Conservation (phyloP, 2,113 vertebrate species). For the Apodemus speciosus region DNA sequence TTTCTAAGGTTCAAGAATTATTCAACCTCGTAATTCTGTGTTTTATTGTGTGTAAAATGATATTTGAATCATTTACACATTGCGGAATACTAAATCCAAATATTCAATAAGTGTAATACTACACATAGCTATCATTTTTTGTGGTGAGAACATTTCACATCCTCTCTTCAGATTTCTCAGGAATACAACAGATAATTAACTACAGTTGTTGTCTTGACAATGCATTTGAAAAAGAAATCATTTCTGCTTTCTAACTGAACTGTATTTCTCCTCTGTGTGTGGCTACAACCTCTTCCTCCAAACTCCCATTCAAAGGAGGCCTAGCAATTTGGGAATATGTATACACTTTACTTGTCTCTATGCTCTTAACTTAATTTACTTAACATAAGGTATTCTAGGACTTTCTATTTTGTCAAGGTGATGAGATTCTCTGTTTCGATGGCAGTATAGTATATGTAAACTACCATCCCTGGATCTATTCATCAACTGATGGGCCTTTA, state of each 20-base stretch:
- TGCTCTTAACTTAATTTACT: not conserved
- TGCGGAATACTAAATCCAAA: not conserved
- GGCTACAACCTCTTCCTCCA: fast-evolving
- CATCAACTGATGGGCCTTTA: too few species aligned
- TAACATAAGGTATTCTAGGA: not conserved
- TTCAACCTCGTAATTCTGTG: not conserved
- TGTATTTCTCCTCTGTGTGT: not conserved
- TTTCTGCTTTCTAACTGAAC: not conserved
- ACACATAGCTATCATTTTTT: not conserved
- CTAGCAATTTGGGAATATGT: too few species aligned
- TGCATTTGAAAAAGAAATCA: not conserved
- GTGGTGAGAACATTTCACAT: not conserved
- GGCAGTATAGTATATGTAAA: not conserved
- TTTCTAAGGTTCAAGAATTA: not conserved
- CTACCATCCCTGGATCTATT: not conserved
- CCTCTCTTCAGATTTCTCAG: not conserved
- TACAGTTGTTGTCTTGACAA: fast-evolving
- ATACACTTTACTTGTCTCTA: not conserved
- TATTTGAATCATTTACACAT: not conserved
- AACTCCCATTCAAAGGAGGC: fast-evolving
- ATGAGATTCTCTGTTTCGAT: not conserved
- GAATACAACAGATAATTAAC: not conserved
- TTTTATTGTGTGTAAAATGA: not conserved
- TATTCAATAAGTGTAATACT: not conserved
- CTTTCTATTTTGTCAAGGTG: not conserved